Evolutionary conservation across 2,888 invertebrate species (phyloP).

Genomic region (Sabatieria punctata): DNA sequence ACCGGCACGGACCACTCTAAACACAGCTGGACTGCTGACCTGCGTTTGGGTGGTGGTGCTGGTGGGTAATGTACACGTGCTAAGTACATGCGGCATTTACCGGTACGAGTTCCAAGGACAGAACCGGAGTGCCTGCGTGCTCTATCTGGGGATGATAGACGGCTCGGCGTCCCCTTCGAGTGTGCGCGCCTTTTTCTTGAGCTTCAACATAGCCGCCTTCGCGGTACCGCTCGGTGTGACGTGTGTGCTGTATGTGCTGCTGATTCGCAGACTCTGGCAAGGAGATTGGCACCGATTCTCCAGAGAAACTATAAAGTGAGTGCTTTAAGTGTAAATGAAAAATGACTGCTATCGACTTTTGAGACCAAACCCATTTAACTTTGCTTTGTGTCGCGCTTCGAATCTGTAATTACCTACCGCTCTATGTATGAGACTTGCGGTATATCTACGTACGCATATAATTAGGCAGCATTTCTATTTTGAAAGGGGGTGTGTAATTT

Average conservation of each 20-base stretch:
- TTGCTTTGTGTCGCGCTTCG: too few relatives aligned
- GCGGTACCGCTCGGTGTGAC: slow-evolving; percentile 65
- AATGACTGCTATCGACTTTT: too few relatives aligned
- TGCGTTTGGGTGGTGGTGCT: neutral
- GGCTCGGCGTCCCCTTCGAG: neutral
- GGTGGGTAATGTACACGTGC: neutral
- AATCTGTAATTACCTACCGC: too few relatives aligned
- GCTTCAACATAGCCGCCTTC: slow-evolving; percentile 67
- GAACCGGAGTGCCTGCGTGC: slow-evolving; percentile 1
- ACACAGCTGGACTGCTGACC: neutral
- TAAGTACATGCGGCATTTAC: neutral
- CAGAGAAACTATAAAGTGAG: too few relatives aligned
- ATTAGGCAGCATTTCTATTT: too few relatives aligned
- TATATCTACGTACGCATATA: too few relatives aligned
- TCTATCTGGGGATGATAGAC: neutral
- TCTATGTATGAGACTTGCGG: too few relatives aligned
- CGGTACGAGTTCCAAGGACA: neutral
- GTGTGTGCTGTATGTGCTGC: slow-evolving; percentile 64
- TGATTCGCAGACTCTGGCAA: slow-evolving; percentile 63
- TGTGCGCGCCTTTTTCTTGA: slow-evolving; percentile 39
- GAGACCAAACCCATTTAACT: too few relatives aligned
- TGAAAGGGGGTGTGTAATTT: too few relatives aligned
- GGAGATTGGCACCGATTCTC: slow-evolving; percentile 24
- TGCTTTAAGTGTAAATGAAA: too few relatives aligned
- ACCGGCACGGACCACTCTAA: neutral